phyloP scores from a whole-genome alignment of 1,140 invertebrate species.

The Ceratina calcarata region DNA sequence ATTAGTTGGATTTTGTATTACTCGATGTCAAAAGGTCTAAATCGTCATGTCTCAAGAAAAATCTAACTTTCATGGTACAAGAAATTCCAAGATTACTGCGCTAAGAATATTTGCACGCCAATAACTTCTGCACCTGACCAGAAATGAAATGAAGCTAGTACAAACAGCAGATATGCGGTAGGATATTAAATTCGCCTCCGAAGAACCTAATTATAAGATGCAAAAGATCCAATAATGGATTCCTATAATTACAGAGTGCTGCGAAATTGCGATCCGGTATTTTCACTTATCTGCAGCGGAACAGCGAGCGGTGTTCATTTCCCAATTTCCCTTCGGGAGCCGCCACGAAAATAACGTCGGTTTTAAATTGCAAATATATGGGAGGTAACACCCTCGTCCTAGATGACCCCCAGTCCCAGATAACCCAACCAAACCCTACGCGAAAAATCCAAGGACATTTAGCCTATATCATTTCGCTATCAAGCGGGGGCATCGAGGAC shows the following conservation, averaged over 20 bases:
- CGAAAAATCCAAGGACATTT: constrained; percentile 1
- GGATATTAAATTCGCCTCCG: background rate
- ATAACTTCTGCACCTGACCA: too few species aligned
- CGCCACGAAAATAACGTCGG: constrained; percentile 12
- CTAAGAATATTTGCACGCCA: too few species aligned
- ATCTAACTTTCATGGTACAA: too few species aligned
- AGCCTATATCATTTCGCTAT: constrained; percentile 56
- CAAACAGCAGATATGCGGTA: background rate
- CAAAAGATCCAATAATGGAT: background rate
- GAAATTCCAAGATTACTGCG: too few species aligned
- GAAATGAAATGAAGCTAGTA: background rate
- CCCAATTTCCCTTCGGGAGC: background rate
- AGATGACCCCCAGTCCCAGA: background rate
- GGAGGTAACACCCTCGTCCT: background rate
- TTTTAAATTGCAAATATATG: constrained; percentile 6
- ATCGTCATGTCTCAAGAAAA: too few species aligned
- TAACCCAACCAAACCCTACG: background rate
- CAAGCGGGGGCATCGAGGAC: constrained; percentile 34
- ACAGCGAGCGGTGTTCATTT: constrained; percentile 6
- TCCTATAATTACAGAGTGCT: background rate
- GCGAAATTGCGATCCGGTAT: background rate
- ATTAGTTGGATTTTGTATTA: too few species aligned
- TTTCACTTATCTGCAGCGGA: constrained; percentile 4
- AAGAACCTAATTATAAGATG: background rate
- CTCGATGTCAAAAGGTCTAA: too few species aligned